Evolutionary conservation across 2,797 vertebrate genomes (phyloP).

Genomic region (Meriones psammophilus): DNA sequence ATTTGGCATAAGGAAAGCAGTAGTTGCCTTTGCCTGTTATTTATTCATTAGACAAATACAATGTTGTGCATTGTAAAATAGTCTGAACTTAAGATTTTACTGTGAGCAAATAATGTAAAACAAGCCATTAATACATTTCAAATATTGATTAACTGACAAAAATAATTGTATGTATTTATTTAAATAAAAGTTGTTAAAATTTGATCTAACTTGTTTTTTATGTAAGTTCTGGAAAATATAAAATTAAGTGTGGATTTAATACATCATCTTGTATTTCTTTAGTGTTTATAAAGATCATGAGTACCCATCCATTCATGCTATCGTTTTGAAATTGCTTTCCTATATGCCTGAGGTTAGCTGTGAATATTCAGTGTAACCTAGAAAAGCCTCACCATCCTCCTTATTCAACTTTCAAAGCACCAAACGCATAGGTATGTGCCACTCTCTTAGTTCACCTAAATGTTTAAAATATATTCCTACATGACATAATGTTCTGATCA

Average conservation of each 20-base stretch:
- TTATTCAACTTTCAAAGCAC: background rate
- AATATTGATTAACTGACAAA: background rate
- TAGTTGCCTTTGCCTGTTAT: background rate
- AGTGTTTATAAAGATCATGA: background rate
- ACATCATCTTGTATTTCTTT: background rate
- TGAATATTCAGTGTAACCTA: too few relatives aligned
- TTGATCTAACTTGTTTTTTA: background rate
- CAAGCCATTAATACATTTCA: background rate
- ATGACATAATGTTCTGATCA: background rate
- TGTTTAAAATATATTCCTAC: background rate
- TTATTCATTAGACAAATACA: slow-evolving; percentile 31
- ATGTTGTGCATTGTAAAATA: background rate
- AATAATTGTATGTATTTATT: background rate
- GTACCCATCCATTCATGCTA: background rate
- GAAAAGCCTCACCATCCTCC: too few relatives aligned
- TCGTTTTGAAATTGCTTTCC: background rate
- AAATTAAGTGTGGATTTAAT: background rate
- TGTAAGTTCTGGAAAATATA: background rate
- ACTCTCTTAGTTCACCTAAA: background rate
- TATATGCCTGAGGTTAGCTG: too few relatives aligned
- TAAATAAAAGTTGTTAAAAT: slow-evolving; percentile 52
- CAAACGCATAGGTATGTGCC: background rate
- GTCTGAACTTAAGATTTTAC: background rate
- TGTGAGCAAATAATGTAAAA: background rate
- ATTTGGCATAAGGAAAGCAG: background rate